phyloP scores from a whole-genome alignment of 2,113 vertebrate genomes.

The Sardina pilchardus region DNA sequence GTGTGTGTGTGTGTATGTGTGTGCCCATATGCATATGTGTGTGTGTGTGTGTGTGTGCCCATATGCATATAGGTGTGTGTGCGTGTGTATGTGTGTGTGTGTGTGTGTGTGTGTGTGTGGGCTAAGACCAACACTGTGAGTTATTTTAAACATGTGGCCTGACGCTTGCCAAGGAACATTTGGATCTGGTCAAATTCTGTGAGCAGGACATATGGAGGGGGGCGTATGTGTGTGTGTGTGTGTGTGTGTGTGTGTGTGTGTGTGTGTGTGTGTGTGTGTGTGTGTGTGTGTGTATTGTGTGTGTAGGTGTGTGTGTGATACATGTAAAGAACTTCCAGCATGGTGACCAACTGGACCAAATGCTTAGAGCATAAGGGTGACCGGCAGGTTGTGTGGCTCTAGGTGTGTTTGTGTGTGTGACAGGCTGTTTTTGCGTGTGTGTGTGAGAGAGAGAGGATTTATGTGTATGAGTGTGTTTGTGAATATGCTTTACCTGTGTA shows the following conservation, averaged over 20 bases:
- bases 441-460: too few species aligned
- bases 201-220: not conserved
- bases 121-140: not conserved
- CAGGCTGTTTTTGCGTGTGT: not conserved
- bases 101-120: constrained; percentile 13
- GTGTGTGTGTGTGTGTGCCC: not conserved
- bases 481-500: not conserved
- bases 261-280: not conserved
- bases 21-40: constrained; percentile 8
- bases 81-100: constrained; percentile 20
- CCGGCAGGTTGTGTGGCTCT: too few species aligned
- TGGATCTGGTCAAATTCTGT: not conserved
- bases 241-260: not conserved
- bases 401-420: not conserved
- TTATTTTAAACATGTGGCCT: not conserved
- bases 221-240: not conserved
- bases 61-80: not conserved
- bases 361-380: too few species aligned
- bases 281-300: not conserved
- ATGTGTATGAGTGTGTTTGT: not conserved
- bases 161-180: not conserved
- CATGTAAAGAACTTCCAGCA: too few species aligned
- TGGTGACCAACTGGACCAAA: too few species aligned
- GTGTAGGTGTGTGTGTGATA: too few species aligned
- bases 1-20: not conserved